These are phyloP conservation scores for Brachyptera risi DNA, from an alignment of 2,888 invertebrate genomes.

Conservation along the genomic window DNA sequence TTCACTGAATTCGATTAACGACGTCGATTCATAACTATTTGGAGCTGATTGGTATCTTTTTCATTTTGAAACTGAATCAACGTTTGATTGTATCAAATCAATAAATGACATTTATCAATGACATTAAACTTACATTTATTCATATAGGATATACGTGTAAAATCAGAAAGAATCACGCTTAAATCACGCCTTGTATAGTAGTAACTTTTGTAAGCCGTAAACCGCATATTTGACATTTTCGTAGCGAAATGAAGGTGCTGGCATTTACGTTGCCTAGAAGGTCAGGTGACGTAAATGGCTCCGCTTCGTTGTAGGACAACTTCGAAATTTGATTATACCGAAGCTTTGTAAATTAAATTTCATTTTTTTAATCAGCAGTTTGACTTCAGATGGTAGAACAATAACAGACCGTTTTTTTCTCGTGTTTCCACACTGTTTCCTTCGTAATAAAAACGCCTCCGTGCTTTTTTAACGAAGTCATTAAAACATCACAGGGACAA, in stretches of 20 bases:
- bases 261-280: not conserved
- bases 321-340: not conserved
- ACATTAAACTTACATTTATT: too few relatives aligned
- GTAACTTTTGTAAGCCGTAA: not conserved
- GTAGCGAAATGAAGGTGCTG: not conserved
- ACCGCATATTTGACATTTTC: slow-evolving; percentile 15
- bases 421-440: not conserved
- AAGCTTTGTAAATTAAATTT: not conserved
- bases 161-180: too few relatives aligned
- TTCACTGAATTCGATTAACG: too few relatives aligned
- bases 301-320: not conserved
- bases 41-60: too few relatives aligned
- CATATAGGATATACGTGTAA: too few relatives aligned
- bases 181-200: too few relatives aligned
- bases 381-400: not conserved
- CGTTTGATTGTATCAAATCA: too few relatives aligned
- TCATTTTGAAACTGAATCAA: too few relatives aligned
- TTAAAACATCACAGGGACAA: not conserved
- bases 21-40: slow-evolving; percentile 2
- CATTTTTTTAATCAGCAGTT: not conserved
- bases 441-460: not conserved
- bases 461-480: not conserved
- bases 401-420: not conserved
- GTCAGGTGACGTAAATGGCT: not conserved
- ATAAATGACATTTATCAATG: too few relatives aligned